A percentile compares a stretch with the other conserved stretches of the same genome.
Evolutionary conservation across 2,797 vertebrate genomes (phyloP).

Genomic region (Coracias cyanogaster): DNA sequence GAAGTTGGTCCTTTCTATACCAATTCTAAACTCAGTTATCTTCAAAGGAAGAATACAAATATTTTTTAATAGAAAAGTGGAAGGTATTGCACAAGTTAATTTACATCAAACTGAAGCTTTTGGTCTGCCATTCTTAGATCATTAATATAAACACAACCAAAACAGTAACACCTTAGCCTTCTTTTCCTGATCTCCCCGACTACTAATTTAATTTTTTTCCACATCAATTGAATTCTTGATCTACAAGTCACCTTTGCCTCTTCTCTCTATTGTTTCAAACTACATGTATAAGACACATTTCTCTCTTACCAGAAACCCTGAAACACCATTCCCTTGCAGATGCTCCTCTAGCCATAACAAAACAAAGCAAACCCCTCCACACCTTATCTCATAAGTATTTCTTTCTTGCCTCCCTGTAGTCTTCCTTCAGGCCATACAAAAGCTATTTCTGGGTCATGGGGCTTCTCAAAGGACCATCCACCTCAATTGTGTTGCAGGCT

Average conservation of each 20-base stretch:
- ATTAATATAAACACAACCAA: neutral
- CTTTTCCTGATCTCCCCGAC: neutral
- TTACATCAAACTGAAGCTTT: constrained; percentile 1
- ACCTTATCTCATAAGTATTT: neutral
- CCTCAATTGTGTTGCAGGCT: neutral
- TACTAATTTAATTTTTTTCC: neutral
- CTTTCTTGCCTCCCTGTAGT: neutral
- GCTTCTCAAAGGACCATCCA: neutral
- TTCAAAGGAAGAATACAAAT: constrained; percentile 14
- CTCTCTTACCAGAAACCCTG: neutral
- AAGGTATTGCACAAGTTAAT: neutral
- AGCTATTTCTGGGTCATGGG: neutral
- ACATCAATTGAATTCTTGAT: neutral
- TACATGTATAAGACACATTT: neutral
- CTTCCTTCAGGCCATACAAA: neutral
- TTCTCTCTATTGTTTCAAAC: neutral
- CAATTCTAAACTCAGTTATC: neutral
- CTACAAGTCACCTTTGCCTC: neutral
- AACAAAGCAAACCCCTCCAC: neutral
- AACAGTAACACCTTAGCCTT: neutral
- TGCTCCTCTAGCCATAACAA: neutral
- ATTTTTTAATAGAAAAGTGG: neutral
- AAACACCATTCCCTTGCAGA: neutral
- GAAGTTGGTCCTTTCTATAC: neutral
- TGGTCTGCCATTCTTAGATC: constrained; percentile 12